Evolutionary conservation across 2,113 vertebrate genomes (phyloP).

Genomic region (Notarius lentiginosus): DNA sequence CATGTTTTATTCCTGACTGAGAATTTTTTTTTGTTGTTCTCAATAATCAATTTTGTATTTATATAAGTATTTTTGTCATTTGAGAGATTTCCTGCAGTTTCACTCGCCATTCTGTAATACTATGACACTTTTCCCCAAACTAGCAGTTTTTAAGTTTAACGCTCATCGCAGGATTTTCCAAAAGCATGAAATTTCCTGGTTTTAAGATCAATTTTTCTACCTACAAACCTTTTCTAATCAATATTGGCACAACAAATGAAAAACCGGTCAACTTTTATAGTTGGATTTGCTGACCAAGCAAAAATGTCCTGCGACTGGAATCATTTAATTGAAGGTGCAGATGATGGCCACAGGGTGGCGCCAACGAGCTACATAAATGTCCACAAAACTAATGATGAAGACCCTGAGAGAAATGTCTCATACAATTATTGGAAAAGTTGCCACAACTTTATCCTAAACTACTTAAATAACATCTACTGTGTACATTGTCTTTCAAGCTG

Average conservation of each 20-base stretch:
- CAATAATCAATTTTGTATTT: not conserved
- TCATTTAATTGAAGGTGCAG: not conserved
- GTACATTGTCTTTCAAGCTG: not conserved
- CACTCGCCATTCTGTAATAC: not conserved
- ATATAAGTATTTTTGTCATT: not conserved
- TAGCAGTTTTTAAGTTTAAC: not conserved
- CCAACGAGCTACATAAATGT: not conserved
- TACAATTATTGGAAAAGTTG: not conserved
- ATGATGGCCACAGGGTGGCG: conserved; percentile 26
- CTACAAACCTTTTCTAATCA: not conserved
- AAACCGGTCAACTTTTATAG: not conserved
- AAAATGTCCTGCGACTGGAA: not conserved
- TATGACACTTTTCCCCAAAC: not conserved
- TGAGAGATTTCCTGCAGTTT: not conserved
- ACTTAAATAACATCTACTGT: not conserved
- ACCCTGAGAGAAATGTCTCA: not conserved
- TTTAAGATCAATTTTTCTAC: not conserved
- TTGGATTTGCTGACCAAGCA: not conserved
- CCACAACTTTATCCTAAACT: not conserved
- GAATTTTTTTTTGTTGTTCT: not conserved
- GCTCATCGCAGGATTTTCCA: too few relatives aligned
- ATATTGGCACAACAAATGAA: not conserved
- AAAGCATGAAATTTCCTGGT: not conserved
- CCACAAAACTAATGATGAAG: not conserved
- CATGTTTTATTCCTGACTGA: not conserved